Evolutionary conservation across 2,113 vertebrate genomes (phyloP), one percentile per base, ranked within the genome.

Genomic region (Cephalopholis sonnerati): DNA sequence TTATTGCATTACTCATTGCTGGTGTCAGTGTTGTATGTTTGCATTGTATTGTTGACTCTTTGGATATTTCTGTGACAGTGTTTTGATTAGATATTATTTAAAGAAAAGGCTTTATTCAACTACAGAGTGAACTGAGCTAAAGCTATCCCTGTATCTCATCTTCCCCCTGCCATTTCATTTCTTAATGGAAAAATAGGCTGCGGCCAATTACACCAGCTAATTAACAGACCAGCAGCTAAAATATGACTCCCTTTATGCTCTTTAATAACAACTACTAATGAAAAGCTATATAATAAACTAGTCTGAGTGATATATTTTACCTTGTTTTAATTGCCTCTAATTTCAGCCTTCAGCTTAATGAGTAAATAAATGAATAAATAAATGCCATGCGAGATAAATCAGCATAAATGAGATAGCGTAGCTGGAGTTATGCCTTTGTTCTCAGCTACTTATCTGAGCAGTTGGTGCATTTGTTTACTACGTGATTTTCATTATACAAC

Each of bases 401-500:
- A 88, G 32, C 78, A 54, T 58, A 84, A 91, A 87, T 88, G 74
- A 87, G 83, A 83, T 78, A 59, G 73, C 55, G 2, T 62, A 61
- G 75, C 62, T 77, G 44, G 74, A 80, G 76, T 74, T 69, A n/a
- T 70, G 84, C 66, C 66, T 90, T 85, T 87, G 82, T 88, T 85
- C 79, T 74, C 32, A 18, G 74, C 62, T 91, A 86, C 91, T 93
- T 94, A 87, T 75, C 82, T 41, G 77, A 91, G 83, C 88, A 87
- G 73, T 86, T 88, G 79, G 63, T 77, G 85, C 70, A 93, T 91
- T 93, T 93, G 89, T 92, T 92, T 87, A 85, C 79, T n/a, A 44
- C 74, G 67, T 12, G 4, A 67, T 82, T 70, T 81, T 74, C 64
- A 92, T 91, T 85, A 84, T 44, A 36, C 50, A 85, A 64, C 76